phyloP scores from a whole-genome alignment of 2,113 vertebrate species.

The Microcebus griseorufus region DNA sequence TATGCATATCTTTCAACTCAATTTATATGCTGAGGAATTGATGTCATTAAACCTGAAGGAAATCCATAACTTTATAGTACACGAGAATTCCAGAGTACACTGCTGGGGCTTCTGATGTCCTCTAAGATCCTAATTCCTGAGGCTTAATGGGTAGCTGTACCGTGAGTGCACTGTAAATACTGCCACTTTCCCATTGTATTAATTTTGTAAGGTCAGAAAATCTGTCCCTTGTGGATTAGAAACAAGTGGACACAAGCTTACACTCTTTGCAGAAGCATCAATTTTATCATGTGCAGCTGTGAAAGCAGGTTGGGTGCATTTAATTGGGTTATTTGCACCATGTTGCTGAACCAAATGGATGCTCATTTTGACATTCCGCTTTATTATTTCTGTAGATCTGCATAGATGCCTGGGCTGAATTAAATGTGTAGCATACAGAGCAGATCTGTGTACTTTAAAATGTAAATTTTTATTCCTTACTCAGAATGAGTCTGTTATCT shows the following conservation, averaged over 20 bases:
- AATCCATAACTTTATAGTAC: background rate
- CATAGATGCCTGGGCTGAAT: background rate
- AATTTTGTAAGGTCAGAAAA: constrained; percentile 40
- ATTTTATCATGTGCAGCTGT: background rate
- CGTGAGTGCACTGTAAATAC: background rate
- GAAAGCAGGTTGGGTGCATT: constrained; percentile 9
- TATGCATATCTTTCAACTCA: background rate
- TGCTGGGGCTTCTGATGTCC: background rate
- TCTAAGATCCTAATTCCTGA: background rate
- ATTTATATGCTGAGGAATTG: background rate
- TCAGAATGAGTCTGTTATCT: background rate
- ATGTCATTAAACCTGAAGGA: background rate
- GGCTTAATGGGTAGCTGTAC: background rate
- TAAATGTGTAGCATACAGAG: background rate
- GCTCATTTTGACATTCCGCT: background rate
- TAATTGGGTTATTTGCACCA: constrained; percentile 27
- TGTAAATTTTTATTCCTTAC: background rate
- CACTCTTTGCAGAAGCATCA: constrained; percentile 8
- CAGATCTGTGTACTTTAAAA: constrained; percentile 6
- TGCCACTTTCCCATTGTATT: background rate
- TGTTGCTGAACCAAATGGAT: background rate
- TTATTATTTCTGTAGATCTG: constrained; percentile 23
- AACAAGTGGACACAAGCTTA: constrained; percentile 29
- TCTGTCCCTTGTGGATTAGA: constrained; percentile 19
- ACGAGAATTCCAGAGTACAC: background rate